Conservation (phyloP, 2,888 invertebrate genomes). For the Nephrotoma flavescens region DNA sequence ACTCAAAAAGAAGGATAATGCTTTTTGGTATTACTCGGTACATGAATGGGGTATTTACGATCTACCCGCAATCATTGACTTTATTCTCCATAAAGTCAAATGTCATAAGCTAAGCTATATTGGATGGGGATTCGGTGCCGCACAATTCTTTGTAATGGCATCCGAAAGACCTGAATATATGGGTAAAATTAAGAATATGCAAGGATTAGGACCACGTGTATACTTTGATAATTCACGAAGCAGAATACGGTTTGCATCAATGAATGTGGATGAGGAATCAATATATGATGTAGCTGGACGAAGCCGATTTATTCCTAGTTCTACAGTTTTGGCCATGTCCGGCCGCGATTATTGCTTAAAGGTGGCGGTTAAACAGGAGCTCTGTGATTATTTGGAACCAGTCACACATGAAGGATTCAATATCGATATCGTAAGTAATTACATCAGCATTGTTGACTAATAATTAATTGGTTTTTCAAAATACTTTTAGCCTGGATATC, state of each 20-base stretch:
- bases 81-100: neutral
- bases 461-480: neutral
- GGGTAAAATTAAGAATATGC: neutral
- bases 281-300: neutral
- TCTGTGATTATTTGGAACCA: neutral
- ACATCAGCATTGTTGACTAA: neutral
- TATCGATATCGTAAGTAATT: neutral
- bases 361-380: neutral
- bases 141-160: neutral
- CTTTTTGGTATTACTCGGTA: neutral
- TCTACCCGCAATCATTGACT: neutral
- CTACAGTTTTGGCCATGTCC: no score
- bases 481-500: neutral
- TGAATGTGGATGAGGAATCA: neutral
- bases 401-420: neutral
- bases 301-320: no score
- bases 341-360: neutral
- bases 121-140: neutral
- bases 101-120: neutral
- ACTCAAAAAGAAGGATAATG: neutral
- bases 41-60: neutral
- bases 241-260: neutral
- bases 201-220: neutral
- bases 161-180: neutral
- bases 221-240: neutral